Base-by-base conservation (phyloP, 2,888 invertebrate genomes). In the Orchesella flavescens region DNA sequence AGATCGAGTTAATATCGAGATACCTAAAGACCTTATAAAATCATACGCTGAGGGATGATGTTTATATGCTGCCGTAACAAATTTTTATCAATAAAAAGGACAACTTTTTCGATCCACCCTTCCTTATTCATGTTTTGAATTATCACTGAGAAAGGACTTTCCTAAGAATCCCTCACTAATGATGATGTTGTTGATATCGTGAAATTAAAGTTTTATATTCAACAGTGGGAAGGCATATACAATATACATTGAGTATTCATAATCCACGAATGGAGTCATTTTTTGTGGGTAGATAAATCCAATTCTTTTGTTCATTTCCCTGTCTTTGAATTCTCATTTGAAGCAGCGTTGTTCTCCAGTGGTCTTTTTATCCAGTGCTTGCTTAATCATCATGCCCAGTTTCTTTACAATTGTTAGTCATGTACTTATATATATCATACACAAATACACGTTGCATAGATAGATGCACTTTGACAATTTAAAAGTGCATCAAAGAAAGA, bases 111-210 rank as follows among this genome's bases (percentile, higher is more conserved):
- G 61, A 61, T 61, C 61, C 23, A 10, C 61, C 61, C 57, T 57
- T 57, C 19, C 57, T 57, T 19, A 57, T 57, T 57, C 10, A 57
- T 57, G n/a, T 19, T 7, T 15, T 61, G 61, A 24, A 34, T 34
- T 34, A 34, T 34, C 34, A 34, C 34, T 34, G 34, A 34, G 34
- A 49, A 23, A 69, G 23, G 59, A 10, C 61, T 21, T 73, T 74
- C 63, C 74, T 49, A 10, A 74, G 74, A 74, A 74, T 63, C 63
- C n/a, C 43, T 1, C 61, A 61, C 73, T 74, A 74, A 74, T 74
- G 74, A 74, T 74, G 74, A 74, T 74, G 74, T 74, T 74, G 74
- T 65, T 74, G 74, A 74, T 74, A 63, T 74, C 74, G 46, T 63
- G 63, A 74, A 74, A 74, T 74, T 74, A 74, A 63, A 46, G 59